phyloP scores from a whole-genome alignment of 2,888 invertebrate species.

The Ceramica pisi region DNA sequence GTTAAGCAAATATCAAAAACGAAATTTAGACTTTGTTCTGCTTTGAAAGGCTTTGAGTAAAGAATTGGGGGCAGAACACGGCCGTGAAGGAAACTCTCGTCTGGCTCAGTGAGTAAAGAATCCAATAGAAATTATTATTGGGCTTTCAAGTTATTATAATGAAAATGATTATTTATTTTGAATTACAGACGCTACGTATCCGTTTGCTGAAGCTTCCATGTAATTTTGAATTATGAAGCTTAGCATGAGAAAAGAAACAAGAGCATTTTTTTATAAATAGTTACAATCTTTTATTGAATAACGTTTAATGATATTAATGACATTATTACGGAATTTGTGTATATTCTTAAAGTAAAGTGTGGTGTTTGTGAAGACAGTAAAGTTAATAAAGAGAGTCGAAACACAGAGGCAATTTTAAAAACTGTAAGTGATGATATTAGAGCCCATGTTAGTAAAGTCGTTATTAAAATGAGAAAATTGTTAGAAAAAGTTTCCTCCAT shows the following conservation, averaged over 20 bases:
- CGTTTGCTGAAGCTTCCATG: background rate
- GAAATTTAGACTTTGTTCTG: slow-evolving; percentile 91
- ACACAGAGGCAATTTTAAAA: background rate
- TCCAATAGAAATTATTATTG: slow-evolving; percentile 9
- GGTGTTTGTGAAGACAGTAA: slow-evolving; percentile 21
- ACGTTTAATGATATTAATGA: background rate
- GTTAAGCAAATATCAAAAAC: slow-evolving; percentile 91
- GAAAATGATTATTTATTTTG: background rate
- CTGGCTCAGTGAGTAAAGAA: slow-evolving; percentile 25
- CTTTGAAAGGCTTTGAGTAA: slow-evolving; percentile 81
- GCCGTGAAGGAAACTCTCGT: slow-evolving; percentile 81
- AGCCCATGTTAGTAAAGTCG: slow-evolving; percentile 41
- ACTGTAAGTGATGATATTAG: slow-evolving; percentile 1
- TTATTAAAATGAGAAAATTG: slow-evolving; percentile 28
- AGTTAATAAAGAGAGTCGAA: background rate
- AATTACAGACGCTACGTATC: background rate
- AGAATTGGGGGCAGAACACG: slow-evolving; percentile 85
- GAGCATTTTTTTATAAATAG: background rate
- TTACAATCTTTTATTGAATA: background rate
- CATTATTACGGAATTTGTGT: slow-evolving; percentile 27
- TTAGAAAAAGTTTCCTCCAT: slow-evolving; percentile 81
- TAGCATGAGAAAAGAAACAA: background rate
- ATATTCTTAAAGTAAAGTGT: background rate
- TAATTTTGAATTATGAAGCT: background rate
- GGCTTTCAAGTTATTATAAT: slow-evolving; percentile 32